Conservation (phyloP, 2,113 vertebrate species). For the Addax nasomaculatus region DNA sequence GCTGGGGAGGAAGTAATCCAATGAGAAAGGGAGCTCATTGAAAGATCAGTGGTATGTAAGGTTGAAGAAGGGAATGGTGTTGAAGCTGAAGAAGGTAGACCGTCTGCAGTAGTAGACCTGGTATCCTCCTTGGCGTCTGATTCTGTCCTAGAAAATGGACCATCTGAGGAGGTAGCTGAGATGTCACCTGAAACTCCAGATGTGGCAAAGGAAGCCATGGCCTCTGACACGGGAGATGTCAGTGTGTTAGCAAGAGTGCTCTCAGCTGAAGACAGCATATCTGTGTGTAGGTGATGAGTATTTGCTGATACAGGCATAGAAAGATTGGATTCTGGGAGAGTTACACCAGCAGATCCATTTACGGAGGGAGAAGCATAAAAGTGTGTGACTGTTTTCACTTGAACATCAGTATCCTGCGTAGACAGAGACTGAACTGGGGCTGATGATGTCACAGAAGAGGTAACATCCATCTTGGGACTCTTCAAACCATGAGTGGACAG, state of each 20-base stretch:
- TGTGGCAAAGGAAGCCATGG: neutral
- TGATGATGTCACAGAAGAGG: neutral
- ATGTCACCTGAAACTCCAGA: neutral
- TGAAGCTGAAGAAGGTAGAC: neutral
- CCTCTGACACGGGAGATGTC: neutral
- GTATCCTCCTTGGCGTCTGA: neutral
- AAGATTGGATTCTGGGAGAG: neutral
- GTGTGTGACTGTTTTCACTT: neutral
- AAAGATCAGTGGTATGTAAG: neutral
- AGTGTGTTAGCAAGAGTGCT: fast-evolving
- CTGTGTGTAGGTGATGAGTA: neutral
- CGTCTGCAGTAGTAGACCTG: fast-evolving
- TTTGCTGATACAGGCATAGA: neutral
- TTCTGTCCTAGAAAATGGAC: neutral
- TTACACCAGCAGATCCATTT: neutral
- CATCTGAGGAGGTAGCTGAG: neutral
- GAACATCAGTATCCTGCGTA: neutral
- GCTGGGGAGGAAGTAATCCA: neutral
- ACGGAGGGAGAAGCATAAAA: neutral
- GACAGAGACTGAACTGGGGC: neutral
- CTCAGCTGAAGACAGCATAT: neutral
- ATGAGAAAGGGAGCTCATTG: neutral
- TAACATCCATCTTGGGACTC: too few relatives aligned
- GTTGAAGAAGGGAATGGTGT: neutral
- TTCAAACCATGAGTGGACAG: neutral